phyloP scores from a whole-genome alignment of 2,113 vertebrate genomes.

The Oncorhynchus masou region DNA sequence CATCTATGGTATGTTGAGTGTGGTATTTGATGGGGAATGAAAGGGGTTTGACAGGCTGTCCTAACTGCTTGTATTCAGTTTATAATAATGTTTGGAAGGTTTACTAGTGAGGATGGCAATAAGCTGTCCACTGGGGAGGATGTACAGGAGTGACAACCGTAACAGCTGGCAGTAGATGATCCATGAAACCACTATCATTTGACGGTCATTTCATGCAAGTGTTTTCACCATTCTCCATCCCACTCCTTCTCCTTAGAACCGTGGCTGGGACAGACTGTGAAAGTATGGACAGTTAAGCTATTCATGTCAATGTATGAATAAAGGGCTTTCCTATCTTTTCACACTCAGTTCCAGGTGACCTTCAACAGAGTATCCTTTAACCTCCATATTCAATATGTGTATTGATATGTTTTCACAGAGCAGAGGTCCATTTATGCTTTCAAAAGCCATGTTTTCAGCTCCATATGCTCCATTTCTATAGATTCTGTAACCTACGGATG shows the following conservation, averaged over 20 bases:
- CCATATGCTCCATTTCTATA: not conserved
- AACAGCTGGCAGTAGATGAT: not conserved
- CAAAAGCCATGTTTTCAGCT: constrained; percentile 16
- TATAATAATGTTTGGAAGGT: constrained; percentile 39
- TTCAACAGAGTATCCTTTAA: not conserved
- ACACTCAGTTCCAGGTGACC: constrained; percentile 3
- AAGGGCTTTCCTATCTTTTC: constrained; percentile 4
- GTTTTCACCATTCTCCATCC: not conserved
- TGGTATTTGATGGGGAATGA: constrained; percentile 20
- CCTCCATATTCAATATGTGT: constrained; percentile 7
- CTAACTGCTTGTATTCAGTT: constrained; percentile 32
- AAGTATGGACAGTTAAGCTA: not conserved
- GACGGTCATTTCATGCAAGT: not conserved
- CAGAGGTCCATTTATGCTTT: not conserved
- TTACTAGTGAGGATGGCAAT: constrained; percentile 36
- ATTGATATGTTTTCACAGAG: constrained; percentile 1
- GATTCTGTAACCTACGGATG: not conserved
- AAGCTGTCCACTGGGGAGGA: constrained; percentile 25
- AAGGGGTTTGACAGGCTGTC: constrained; percentile 30
- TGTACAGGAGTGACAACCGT: constrained; percentile 16
- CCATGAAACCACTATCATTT: not conserved
- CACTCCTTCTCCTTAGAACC: not conserved
- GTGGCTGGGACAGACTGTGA: not conserved
- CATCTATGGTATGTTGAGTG: not conserved
- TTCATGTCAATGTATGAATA: constrained; percentile 5